These are phyloP conservation scores for Bos indicus DNA, from an alignment of 2,113 vertebrate genomes.

Conservation along the genomic window DNA sequence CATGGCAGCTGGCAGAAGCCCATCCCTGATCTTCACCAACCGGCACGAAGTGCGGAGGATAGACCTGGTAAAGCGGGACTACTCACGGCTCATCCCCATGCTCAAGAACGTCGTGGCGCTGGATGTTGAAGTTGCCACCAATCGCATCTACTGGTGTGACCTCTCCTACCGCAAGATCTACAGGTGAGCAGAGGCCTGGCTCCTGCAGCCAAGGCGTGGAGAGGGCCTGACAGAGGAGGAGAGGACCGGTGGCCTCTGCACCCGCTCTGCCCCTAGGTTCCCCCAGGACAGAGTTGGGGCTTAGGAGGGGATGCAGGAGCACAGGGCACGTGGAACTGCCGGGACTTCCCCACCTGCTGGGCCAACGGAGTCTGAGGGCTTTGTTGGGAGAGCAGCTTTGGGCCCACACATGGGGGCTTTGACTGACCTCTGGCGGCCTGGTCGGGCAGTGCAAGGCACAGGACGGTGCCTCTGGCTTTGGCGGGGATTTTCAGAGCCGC, in stretches of 20 bases:
- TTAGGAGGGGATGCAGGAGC: background rate
- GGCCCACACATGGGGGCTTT: background rate
- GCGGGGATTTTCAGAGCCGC: background rate
- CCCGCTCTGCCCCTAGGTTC: background rate
- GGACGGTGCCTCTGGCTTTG: background rate
- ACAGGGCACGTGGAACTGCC: background rate
- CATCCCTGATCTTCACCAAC: slow-evolving; percentile 96
- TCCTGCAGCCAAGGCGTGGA: background rate
- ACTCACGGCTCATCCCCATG: slow-evolving; percentile 92
- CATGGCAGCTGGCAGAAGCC: slow-evolving; percentile 86
- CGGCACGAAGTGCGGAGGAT: slow-evolving; percentile 95
- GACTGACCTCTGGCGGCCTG: background rate
- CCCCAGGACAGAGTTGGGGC: background rate
- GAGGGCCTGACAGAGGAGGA: background rate
- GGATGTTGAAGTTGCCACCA: slow-evolving; percentile 94
- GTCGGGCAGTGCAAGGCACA: background rate
- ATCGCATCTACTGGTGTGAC: slow-evolving; percentile 98
- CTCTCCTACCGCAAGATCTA: slow-evolving; percentile 97
- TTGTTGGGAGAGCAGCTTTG: background rate
- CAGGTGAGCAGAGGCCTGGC: slow-evolving; percentile 80
- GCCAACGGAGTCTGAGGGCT: rapidly evolving
- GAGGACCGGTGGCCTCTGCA: background rate
- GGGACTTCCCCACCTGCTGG: background rate
- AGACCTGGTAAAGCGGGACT: slow-evolving; percentile 92
- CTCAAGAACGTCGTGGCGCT: slow-evolving; percentile 96